phyloP scores from a whole-genome alignment of 2,797 vertebrate genomes.

The Halcyon smyrnensis region DNA sequence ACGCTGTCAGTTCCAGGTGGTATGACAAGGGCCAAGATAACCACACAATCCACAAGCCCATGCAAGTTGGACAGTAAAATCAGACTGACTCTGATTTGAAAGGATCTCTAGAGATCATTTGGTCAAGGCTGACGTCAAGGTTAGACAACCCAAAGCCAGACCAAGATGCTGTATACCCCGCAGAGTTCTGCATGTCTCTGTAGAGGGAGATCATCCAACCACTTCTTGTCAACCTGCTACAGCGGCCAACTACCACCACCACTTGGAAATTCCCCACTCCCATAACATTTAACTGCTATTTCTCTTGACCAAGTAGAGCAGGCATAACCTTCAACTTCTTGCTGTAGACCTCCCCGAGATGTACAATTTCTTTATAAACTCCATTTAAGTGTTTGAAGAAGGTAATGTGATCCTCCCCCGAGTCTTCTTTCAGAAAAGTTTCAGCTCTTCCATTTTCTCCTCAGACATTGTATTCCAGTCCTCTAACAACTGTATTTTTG shows the following conservation, averaged over 20 bases:
- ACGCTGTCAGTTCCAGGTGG: background rate
- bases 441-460: background rate
- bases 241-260: background rate
- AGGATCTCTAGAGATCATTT: background rate
- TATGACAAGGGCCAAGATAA: background rate
- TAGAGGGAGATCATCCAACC: fast-evolving
- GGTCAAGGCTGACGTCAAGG: background rate
- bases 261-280: fast-evolving
- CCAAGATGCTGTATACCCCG: background rate
- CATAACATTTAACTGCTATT: background rate
- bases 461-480: background rate
- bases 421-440: background rate
- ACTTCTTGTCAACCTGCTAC: background rate
- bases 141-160: background rate
- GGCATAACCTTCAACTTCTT: too few relatives aligned
- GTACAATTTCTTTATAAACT: background rate
- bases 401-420: background rate
- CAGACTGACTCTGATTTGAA: background rate
- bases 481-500: background rate
- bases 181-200: background rate
- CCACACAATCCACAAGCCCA: background rate
- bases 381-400: background rate
- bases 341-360: fast-evolving
- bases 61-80: background rate
- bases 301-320: background rate